phyloP scores from a whole-genome alignment of 2,888 invertebrate species.

The Synergus itoensis region DNA sequence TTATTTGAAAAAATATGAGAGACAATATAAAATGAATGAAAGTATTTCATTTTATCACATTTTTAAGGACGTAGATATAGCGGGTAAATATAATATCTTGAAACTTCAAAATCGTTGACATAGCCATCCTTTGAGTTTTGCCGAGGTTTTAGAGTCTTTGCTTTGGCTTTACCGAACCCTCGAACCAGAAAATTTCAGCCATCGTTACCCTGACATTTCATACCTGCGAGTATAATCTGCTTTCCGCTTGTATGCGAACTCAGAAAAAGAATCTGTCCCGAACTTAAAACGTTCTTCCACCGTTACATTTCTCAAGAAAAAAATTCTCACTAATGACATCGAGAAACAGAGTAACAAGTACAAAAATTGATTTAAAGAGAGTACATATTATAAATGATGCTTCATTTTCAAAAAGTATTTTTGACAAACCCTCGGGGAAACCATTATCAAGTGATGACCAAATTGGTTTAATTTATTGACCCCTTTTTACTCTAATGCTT shows the following conservation, averaged over 20 bases:
- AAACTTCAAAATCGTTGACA: not conserved
- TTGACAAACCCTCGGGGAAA: not conserved
- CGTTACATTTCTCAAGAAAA: not conserved
- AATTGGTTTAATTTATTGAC: slow-evolving; percentile 26
- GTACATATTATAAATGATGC: not conserved
- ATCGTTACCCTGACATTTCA: slow-evolving; percentile 14
- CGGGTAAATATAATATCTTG: not conserved
- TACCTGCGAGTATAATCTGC: slow-evolving; percentile 27
- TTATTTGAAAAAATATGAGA: too few species aligned
- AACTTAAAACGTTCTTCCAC: not conserved
- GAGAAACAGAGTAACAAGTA: not conserved
- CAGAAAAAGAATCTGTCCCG: not conserved
- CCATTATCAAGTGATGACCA: slow-evolving; percentile 9
- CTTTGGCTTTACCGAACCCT: not conserved
- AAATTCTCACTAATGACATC: not conserved
- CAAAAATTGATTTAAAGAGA: not conserved
- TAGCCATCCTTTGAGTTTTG: slow-evolving; percentile 13
- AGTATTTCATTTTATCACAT: not conserved
- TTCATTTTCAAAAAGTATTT: not conserved
- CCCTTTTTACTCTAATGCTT: not conserved
- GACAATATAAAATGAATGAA: not conserved
- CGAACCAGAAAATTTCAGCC: slow-evolving; percentile 4
- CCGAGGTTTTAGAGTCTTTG: slow-evolving; percentile 13
- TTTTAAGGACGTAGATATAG: not conserved
- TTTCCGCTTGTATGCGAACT: not conserved